These are phyloP conservation scores for Drosophila mojavensis DNA, from an alignment of 1,140 invertebrate genomes.

Conservation along the genomic window DNA sequence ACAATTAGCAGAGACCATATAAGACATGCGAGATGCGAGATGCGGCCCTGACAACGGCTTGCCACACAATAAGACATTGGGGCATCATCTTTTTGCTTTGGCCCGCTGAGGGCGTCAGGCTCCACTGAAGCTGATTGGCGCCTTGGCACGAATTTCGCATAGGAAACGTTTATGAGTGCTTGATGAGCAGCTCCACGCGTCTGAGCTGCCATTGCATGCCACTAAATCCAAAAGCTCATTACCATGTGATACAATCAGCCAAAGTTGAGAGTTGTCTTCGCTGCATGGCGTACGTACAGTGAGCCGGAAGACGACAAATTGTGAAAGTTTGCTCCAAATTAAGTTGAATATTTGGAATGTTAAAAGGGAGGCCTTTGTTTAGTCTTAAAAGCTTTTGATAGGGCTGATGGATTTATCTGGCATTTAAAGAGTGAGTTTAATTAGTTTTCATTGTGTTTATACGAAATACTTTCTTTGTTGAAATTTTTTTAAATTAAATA, in stretches of 20 bases:
- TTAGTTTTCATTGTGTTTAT: too few species aligned
- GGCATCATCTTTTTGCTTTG: background rate
- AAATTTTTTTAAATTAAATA: too few species aligned
- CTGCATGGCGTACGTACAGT: constrained; percentile 11
- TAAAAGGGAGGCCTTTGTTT: too few species aligned
- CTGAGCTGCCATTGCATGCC: constrained; percentile 9
- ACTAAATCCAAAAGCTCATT: constrained; percentile 69
- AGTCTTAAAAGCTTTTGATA: background rate
- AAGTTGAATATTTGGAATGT: background rate
- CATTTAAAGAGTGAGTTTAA: too few species aligned
- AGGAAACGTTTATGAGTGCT: constrained; percentile 51
- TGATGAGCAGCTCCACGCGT: constrained; percentile 24
- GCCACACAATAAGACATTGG: constrained; percentile 8
- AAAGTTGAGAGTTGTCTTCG: constrained; percentile 9
- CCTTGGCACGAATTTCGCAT: constrained; percentile 50
- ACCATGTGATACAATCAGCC: constrained; percentile 71
- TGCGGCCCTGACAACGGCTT: constrained; percentile 25
- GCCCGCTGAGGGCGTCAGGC: constrained; percentile 24
- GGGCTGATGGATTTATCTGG: too few species aligned
- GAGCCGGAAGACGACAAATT: background rate
- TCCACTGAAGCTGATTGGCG: constrained; percentile 32
- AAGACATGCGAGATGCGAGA: constrained; percentile 26
- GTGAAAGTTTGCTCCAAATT: background rate
- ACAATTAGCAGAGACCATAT: constrained; percentile 22
- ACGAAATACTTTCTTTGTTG: too few species aligned